Conservation (phyloP, 2,888 invertebrate genomes). For the Yponomeuta evonymella region DNA sequence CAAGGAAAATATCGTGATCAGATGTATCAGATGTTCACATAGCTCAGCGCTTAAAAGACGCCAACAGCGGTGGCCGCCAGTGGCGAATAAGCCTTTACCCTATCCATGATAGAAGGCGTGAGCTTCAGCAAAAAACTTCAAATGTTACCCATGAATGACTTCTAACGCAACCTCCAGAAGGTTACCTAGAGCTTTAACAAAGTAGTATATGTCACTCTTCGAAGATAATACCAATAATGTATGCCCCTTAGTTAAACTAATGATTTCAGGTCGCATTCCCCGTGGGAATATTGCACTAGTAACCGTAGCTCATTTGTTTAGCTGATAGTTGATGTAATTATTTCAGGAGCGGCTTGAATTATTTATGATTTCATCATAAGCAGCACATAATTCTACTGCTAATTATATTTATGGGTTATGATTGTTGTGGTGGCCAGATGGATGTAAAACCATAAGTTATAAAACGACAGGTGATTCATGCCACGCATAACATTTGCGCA, state of each 20-base stretch:
- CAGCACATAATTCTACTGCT: not conserved
- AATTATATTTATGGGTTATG: not conserved
- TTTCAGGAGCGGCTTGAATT: not conserved
- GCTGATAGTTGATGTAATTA: constrained; percentile 1
- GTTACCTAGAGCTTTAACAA: no score
- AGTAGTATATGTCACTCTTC: not conserved
- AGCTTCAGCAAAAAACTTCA: no score
- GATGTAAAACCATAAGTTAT: not conserved
- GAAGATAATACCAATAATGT: not conserved
- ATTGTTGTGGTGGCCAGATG: not conserved
- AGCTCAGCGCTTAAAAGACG: no score
- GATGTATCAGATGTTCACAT: no score
- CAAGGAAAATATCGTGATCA: no score
- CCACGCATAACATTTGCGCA: no score
- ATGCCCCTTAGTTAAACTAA: constrained; percentile 21
- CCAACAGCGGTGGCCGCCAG: no score
- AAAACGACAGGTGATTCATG: no score
- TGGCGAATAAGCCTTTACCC: no score
- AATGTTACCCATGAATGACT: no score
- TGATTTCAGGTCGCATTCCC: constrained; percentile 47
- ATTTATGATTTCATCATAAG: not conserved
- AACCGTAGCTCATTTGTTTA: constrained; percentile 8
- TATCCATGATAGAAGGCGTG: no score
- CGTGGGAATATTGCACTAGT: constrained; percentile 51
- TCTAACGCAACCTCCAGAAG: no score